phyloP scores from a whole-genome alignment of 1,140 invertebrate species.

The Heliconius hewitsoni region DNA sequence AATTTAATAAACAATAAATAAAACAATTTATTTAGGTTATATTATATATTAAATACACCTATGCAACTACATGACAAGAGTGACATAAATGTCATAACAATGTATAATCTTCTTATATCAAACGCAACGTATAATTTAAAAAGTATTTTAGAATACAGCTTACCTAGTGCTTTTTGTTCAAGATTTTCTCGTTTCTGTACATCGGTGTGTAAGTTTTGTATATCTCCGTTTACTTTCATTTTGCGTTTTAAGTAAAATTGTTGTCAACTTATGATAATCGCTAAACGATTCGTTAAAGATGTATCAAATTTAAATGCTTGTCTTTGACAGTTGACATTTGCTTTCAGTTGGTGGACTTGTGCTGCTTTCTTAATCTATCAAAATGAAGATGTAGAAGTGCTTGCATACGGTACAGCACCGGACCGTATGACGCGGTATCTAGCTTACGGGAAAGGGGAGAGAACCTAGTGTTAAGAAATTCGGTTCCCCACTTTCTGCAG shows the following conservation, averaged over 20 bases:
- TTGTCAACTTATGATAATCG: neutral
- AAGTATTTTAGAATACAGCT: conserved; percentile 6
- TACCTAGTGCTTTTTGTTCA: conserved; percentile 33
- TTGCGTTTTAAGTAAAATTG: neutral
- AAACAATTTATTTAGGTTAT: neutral
- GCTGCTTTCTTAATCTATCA: no score
- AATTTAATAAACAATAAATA: conserved; percentile 16
- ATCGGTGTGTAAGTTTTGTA: neutral
- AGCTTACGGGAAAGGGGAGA: no score
- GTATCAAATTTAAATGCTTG: neutral
- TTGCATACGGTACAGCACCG: no score
- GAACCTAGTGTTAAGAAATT: no score
- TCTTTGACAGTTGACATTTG: neutral
- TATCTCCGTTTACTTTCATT: conserved; percentile 16
- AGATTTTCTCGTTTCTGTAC: conserved; percentile 25
- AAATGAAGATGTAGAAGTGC: no score
- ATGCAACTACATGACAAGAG: neutral
- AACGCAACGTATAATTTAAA: neutral
- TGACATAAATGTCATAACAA: conserved; percentile 24
- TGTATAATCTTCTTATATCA: neutral
- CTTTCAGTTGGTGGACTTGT: no score
- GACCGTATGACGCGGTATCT: no score
- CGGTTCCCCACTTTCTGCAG: no score
- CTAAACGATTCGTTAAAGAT: neutral
- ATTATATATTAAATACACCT: neutral